Conservation (phyloP, 2,888 invertebrate species). For the Parapristionchus giblindavisi region DNA sequence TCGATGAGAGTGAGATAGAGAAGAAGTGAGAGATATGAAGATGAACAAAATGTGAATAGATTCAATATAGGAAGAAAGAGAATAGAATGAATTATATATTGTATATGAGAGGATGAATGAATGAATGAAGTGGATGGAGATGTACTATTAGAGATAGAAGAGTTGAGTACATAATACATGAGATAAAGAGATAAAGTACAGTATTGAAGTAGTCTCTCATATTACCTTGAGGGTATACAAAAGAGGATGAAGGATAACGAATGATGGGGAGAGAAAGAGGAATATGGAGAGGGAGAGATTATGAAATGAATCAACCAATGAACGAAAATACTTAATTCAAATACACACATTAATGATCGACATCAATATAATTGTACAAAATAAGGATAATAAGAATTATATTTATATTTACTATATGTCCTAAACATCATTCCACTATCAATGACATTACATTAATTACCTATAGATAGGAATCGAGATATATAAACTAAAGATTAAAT, state of each 20-base stretch:
- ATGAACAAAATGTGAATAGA: neutral
- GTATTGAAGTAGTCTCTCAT: too few species aligned
- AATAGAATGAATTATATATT: neutral
- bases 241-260: too few species aligned
- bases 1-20: neutral
- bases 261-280: too few species aligned
- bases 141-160: too few species aligned
- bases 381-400: too few species aligned
- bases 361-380: too few species aligned
- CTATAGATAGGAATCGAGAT: too few species aligned
- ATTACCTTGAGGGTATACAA: too few species aligned
- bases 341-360: too few species aligned
- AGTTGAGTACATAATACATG: too few species aligned
- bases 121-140: neutral
- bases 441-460: neutral
- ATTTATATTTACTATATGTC: neutral
- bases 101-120: neutral
- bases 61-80: neutral
- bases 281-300: neutral
- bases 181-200: too few species aligned
- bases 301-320: neutral
- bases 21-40: neutral
- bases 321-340: too few species aligned
- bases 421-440: neutral
- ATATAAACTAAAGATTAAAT: neutral